Conservation (phyloP, 2,888 invertebrate genomes). For the Limnephilus auricula region DNA sequence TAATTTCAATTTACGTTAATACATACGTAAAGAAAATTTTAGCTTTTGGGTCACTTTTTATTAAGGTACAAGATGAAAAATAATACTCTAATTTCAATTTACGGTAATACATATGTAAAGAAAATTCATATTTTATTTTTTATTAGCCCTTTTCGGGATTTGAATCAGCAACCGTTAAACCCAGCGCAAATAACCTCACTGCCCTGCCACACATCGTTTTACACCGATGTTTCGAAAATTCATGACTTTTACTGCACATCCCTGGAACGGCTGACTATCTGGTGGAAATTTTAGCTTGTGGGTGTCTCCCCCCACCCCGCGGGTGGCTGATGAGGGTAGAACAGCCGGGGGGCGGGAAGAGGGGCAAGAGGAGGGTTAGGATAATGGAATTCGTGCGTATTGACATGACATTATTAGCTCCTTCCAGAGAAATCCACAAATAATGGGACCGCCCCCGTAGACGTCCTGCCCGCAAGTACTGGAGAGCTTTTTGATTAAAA, state of each 20-base stretch:
- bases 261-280: background rate
- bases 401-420: constrained; percentile 54
- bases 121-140: too few species aligned
- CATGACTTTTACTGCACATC: background rate
- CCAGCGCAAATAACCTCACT: background rate
- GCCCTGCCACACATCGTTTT: background rate
- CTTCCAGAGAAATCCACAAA: constrained; percentile 8
- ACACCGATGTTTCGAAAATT: background rate
- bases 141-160: too few species aligned
- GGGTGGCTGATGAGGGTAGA: constrained; percentile 17
- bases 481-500: background rate
- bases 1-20: too few species aligned
- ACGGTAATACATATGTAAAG: too few species aligned
- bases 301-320: background rate
- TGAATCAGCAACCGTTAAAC: too few species aligned
- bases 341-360: background rate
- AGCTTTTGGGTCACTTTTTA: too few species aligned
- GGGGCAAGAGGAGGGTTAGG: constrained; percentile 28
- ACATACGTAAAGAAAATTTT: too few species aligned
- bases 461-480: background rate
- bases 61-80: too few species aligned
- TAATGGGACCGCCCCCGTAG: background rate
- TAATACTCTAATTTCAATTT: too few species aligned
- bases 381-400: constrained; percentile 61
- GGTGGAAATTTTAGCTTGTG: background rate